phyloP scores from a whole-genome alignment of 2,113 vertebrate species.

The Tylochromis polylepis region DNA sequence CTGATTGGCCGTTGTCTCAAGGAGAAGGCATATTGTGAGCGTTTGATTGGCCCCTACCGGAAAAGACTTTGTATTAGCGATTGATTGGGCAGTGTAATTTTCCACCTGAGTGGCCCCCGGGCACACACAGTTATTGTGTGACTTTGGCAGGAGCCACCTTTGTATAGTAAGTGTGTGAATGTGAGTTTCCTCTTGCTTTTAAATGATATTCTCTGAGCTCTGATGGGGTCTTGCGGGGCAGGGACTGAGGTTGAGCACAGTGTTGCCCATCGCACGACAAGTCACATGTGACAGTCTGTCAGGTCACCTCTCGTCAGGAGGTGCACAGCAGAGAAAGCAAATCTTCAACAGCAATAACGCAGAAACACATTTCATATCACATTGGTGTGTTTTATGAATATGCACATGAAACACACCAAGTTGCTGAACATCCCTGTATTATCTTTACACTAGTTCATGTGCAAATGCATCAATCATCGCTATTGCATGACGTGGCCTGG shows the following conservation, averaged over 20 bases:
- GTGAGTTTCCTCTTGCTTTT: background rate
- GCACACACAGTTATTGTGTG: constrained; percentile 39
- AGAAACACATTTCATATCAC: background rate
- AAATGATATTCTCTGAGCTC: constrained; percentile 25
- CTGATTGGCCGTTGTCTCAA: constrained; percentile 48
- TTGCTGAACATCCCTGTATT: background rate
- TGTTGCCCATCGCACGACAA: constrained; percentile 27
- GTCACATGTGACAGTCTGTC: constrained; percentile 67
- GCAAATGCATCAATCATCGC: background rate
- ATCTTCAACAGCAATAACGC: constrained; percentile 4
- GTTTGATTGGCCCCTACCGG: constrained; percentile 50
- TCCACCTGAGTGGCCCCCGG: constrained; percentile 54
- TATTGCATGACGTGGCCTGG: background rate
- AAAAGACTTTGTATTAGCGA: constrained; percentile 54
- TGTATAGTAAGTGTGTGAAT: constrained; percentile 11
- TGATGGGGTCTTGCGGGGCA: constrained; percentile 29
- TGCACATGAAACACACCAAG: background rate
- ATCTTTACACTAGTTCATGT: background rate
- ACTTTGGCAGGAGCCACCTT: constrained; percentile 30
- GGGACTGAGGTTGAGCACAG: background rate
- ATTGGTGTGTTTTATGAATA: background rate
- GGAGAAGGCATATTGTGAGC: constrained; percentile 25
- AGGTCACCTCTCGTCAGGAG: constrained; percentile 63
- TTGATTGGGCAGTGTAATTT: constrained; percentile 70
- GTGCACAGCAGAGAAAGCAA: constrained; percentile 31